Base-by-base conservation (phyloP, 2,113 vertebrate genomes). In the Ophthalmolycus amberensis region DNA sequence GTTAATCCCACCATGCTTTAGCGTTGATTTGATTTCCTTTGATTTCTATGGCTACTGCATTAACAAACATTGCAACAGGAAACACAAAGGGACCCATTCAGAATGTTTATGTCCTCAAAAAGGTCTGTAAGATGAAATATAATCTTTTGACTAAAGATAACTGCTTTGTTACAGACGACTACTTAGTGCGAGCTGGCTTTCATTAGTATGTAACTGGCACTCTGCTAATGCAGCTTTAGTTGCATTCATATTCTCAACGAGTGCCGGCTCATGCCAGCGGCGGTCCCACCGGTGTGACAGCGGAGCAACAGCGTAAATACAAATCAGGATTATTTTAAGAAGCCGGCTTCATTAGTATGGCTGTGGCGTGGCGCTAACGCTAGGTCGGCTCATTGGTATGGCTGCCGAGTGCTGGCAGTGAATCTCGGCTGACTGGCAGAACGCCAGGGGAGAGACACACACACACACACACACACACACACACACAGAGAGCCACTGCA, bases 321-420 rank as follows among this genome's bases (percentile, higher is more conserved):
- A 82, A 71, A 87, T 81, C 22, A 79, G 80, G 71, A 40, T 79
- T 20, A 62, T 77, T 84, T 34, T 34, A 63, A 83, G 76, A 58
- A 71, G 82, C 70, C 9, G 71, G 65, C 88, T 76, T 90, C 85
- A 92, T 89, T 89, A 83, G 86, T 77, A 88, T 86, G 80, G 40
- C 60, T 44, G 82, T 0, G 46, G 75, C 34, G 69, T 34, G 77
- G 77, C 0, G 72, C 85, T 89, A 91, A 83, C n/a, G 69, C 54
- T 70, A 86, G 81, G 71, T 85, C 65, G 77, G 64, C 82, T 91
- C 91, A 92, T 92, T 90, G 81, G 87, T 90, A 90, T 92, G 89
- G 54, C 78, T 69, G 66, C 68, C n/a, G 84, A 85, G 89, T 38
- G 69, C 78, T 86, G 87, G 75, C 89, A 80, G 81, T 78, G 88